Percentiles rank a stretch among this genome's conserved stretches.
Conservation (phyloP, 1,140 invertebrate genomes). For the Zaprionus inermis region DNA sequence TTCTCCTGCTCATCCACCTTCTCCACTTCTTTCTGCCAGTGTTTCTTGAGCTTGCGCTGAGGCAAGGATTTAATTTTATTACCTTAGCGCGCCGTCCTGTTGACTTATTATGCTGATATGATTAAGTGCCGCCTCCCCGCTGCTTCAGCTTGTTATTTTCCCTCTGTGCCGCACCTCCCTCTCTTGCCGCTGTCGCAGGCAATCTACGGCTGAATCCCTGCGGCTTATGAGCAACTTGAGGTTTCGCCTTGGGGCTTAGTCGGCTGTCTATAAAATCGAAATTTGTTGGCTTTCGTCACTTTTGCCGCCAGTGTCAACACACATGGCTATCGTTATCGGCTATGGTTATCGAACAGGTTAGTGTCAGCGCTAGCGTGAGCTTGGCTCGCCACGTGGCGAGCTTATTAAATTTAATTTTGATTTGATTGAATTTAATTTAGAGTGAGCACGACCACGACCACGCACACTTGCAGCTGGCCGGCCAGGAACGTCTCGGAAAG, state of each 20-base stretch:
- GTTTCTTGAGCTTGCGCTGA: constrained; percentile 38
- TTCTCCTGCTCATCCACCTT: neutral
- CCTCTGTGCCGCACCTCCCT: neutral
- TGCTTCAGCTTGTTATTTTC: neutral
- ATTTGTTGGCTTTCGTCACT: constrained; percentile 13
- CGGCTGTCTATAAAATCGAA: constrained; percentile 32
- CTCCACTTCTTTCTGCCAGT: constrained; percentile 12
- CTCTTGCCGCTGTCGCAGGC: neutral
- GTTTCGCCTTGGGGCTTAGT: constrained; percentile 23
- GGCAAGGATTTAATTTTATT: constrained; percentile 80
- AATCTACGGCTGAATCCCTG: constrained; percentile 6
- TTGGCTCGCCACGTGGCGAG: neutral
- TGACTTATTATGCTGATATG: constrained; percentile 81
- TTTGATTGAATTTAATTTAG: constrained; percentile 41
- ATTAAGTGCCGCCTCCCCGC: constrained; percentile 60
- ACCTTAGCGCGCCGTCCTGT: constrained; percentile 48
- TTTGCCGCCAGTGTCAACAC: constrained; percentile 10
- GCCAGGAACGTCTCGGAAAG: neutral
- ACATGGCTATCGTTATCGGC: constrained; percentile 8
- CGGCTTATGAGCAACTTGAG: constrained; percentile 33
- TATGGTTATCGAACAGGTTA: constrained; percentile 1
- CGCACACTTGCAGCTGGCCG: too few relatives aligned
- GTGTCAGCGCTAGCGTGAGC: too few relatives aligned
- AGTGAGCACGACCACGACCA: neutral
- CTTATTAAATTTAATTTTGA: constrained; percentile 48